Evolutionary conservation across 2,888 invertebrate species (phyloP), one percentile per base, ranked within the genome.

Genomic region (Lagria hirta): DNA sequence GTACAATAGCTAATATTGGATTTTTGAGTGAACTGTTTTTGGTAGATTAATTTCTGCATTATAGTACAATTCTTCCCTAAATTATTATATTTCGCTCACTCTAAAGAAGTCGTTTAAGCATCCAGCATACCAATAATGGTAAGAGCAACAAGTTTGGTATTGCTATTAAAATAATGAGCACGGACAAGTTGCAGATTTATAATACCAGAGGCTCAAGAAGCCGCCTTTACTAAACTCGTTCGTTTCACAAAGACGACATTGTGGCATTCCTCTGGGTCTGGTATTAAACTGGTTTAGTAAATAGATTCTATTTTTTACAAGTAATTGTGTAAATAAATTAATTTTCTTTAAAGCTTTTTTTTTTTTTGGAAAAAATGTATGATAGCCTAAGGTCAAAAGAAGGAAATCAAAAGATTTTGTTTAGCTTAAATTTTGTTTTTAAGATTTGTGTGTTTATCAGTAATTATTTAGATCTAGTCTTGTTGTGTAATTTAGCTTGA

Each of bases 241-340:
- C 23, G 16, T n/a, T n/a, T n/a, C n/a, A n/a, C n/a, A 7, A 15
- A 28, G 29, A 32, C 36, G 38, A 38, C 22, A 38, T 38, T 32
- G 41, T 30, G 35, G 36, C 49, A 49, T 49, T 49, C 49, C 49
- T 23, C 23, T 33, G 28, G 17, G 49, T 49, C 49, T 49, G 49
- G 43, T 17, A 42, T 46, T 49, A 49, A 49, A 49, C 49, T 45
- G 49, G 49, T 49, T 49, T 46, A 46, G 45, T 49, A 36, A 43
- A 48, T 43, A 49, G 42, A 49, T 38, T 18, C 20, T 17, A 28
- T 21, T 46, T 47, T 47, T 41, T 43, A 20, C 7, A 40, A 47
- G 37, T 37, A 29, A 16, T 28, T 37, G 24, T 37, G 37, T 37
- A n/a, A n/a, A 18, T n/a, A n/a, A n/a, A n/a, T n/a, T n/a, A n/a